Conservation (phyloP, 2,797 vertebrate genomes). For the Sternarchorhynchus goeldii region DNA sequence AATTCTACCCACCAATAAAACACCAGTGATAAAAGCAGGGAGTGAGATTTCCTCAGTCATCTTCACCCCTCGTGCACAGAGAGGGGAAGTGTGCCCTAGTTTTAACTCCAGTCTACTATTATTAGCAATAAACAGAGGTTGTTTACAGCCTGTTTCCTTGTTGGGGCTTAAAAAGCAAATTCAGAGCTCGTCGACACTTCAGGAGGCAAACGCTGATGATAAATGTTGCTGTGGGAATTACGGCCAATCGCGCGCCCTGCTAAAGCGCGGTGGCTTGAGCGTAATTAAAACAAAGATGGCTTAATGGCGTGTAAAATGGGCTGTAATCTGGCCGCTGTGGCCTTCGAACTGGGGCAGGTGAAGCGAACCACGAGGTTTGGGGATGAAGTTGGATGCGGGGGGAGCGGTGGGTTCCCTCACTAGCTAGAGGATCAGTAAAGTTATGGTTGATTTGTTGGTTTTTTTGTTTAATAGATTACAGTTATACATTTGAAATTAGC, state of each 20-base stretch:
- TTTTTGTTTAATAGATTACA: no score
- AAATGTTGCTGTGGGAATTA: slow-evolving; percentile 83
- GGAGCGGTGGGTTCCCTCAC: no score
- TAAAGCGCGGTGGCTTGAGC: slow-evolving; percentile 80
- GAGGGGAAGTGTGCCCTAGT: slow-evolving; percentile 15
- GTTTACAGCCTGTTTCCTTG: slow-evolving; percentile 58
- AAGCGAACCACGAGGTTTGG: background rate
- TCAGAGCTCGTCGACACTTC: slow-evolving; percentile 87
- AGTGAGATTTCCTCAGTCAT: slow-evolving; percentile 18
- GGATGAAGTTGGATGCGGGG: background rate
- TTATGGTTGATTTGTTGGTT: no score
- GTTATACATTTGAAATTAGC: no score
- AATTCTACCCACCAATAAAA: background rate
- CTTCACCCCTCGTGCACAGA: background rate
- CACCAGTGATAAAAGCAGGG: background rate
- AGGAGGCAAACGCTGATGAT: slow-evolving; percentile 85
- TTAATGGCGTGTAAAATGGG: slow-evolving; percentile 92
- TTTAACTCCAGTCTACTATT: slow-evolving; percentile 27
- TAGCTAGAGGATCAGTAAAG: no score
- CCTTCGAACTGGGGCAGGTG: slow-evolving; percentile 5
- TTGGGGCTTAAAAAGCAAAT: slow-evolving; percentile 79
- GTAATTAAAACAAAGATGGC: slow-evolving; percentile 92
- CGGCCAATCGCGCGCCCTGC: slow-evolving; percentile 80
- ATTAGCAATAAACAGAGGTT: slow-evolving; percentile 23
- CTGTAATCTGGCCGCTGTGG: slow-evolving; percentile 76